Conservation (phyloP, 2,797 vertebrate genomes). For the Catamblyrhynchus diadema region DNA sequence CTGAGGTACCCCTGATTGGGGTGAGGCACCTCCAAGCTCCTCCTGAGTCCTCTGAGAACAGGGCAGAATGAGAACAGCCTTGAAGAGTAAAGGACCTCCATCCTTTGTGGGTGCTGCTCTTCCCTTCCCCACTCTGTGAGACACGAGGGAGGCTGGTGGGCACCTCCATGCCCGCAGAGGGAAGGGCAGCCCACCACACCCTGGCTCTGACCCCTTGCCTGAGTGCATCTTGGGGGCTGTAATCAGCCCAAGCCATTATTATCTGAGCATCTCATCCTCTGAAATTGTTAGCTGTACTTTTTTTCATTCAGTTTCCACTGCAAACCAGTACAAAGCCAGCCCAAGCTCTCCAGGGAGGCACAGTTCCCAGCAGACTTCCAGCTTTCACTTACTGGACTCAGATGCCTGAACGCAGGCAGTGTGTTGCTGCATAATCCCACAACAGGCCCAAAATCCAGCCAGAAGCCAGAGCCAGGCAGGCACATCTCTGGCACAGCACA, state of each 20-base stretch:
- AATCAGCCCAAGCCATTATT: not conserved
- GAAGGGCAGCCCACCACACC: not conserved
- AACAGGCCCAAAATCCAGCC: not conserved
- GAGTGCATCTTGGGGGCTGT: not conserved
- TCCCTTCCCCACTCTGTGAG: not conserved
- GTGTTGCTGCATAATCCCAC: not conserved
- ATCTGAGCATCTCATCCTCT: not conserved
- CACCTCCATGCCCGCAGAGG: not conserved
- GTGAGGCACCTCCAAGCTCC: not conserved
- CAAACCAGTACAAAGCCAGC: not conserved
- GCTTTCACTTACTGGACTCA: not conserved
- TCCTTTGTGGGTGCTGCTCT: fast-evolving
- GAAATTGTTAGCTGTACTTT: not conserved
- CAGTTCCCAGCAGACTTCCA: not conserved
- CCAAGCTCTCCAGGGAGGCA: not conserved
- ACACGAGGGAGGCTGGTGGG: not conserved
- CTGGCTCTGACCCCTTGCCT: not conserved
- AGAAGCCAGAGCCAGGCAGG: not conserved
- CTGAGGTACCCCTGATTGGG: fast-evolving
- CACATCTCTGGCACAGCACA: not conserved
- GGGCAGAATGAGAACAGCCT: not conserved
- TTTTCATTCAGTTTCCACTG: not conserved
- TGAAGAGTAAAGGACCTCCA: not conserved
- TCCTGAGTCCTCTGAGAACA: not conserved
- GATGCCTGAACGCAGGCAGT: fast-evolving